Evolutionary conservation across 2,797 vertebrate genomes (phyloP).

Genomic region (Taenioides sp.): DNA sequence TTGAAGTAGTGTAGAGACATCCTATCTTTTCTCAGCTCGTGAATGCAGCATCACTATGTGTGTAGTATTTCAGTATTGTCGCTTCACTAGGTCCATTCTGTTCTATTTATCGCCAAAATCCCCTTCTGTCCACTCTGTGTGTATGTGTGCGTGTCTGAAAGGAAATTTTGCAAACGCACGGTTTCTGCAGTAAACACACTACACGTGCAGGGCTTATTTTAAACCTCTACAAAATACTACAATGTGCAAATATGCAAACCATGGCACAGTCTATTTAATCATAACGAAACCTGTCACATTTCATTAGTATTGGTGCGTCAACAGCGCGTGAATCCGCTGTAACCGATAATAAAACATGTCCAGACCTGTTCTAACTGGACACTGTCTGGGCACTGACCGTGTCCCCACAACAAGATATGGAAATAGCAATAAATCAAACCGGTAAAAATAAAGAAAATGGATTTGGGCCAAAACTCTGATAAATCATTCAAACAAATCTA

Average conservation of each 20-base stretch:
- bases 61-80: conserved; percentile 63
- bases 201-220: background rate
- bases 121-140: conserved; percentile 16
- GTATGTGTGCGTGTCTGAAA: conserved; percentile 11
- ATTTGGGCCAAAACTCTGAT: background rate
- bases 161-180: background rate
- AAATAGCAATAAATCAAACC: background rate
- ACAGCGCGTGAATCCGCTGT: background rate
- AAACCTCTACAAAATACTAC: background rate
- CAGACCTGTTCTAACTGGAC: background rate
- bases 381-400: background rate
- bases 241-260: background rate
- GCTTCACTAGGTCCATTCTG: conserved; percentile 44
- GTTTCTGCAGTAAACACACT: background rate
- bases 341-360: conserved; percentile 1
- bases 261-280: background rate
- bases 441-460: background rate
- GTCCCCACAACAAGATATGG: background rate
- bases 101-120: conserved; percentile 50
- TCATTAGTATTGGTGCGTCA: background rate
- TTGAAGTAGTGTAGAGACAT: accelerated
- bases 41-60: conserved; percentile 46
- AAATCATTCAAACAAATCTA: conserved; percentile 4
- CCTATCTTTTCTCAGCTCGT: conserved; percentile 12
- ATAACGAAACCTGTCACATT: background rate